Conservation (phyloP, 1,140 invertebrate species). For the Eumaeus atala region DNA sequence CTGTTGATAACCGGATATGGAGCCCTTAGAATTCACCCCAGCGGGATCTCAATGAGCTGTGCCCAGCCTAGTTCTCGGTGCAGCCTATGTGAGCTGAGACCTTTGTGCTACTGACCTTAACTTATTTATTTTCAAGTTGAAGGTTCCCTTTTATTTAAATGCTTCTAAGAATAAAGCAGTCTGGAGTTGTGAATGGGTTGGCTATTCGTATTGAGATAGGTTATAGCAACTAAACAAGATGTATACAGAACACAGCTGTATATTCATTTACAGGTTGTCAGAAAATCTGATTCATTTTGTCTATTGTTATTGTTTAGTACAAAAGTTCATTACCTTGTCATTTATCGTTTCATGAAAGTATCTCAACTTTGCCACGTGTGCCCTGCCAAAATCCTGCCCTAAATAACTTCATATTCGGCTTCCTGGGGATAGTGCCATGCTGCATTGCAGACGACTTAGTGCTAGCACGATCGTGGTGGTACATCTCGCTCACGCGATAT, state of each 20-base stretch:
- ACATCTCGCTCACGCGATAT: too few relatives aligned
- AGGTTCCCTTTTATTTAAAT: constrained; percentile 53
- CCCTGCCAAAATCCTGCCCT: too few relatives aligned
- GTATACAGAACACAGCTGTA: constrained; percentile 58
- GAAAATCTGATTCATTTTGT: too few relatives aligned
- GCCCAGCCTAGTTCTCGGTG: constrained; percentile 51
- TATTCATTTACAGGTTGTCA: constrained; percentile 39
- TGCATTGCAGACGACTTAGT: too few relatives aligned
- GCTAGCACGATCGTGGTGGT: too few relatives aligned
- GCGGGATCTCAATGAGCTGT: constrained; percentile 27
- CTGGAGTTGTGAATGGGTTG: constrained; percentile 53
- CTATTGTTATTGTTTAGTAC: too few relatives aligned
- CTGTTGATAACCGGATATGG: constrained; percentile 35
- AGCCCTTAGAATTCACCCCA: constrained; percentile 39
- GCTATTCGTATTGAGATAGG: constrained; percentile 67
- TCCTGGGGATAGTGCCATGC: too few relatives aligned
- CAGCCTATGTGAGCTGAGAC: constrained; percentile 36
- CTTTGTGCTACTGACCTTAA: constrained; percentile 58
- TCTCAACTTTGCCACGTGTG: too few relatives aligned
- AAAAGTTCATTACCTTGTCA: too few relatives aligned
- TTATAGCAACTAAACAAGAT: constrained; percentile 49
- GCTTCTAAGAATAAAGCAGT: constrained; percentile 45
- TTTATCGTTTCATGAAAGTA: too few relatives aligned
- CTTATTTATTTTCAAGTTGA: constrained; percentile 66
- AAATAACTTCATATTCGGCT: too few relatives aligned